phyloP scores from a whole-genome alignment of 1,140 invertebrate genomes.

The Trichonephila inaurata region DNA sequence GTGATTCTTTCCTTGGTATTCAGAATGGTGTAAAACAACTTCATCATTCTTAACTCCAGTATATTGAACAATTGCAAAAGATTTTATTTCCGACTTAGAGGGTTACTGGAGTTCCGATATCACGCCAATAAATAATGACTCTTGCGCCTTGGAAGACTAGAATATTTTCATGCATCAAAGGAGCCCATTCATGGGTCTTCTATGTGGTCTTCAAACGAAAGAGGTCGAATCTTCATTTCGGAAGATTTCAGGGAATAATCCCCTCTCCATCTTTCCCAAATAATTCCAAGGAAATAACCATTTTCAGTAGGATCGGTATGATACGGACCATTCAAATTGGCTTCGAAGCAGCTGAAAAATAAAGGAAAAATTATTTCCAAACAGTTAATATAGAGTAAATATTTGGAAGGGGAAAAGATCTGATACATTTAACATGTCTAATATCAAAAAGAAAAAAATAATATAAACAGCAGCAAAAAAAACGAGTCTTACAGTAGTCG shows the following conservation, averaged over 20 bases:
- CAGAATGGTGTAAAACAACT: not conserved
- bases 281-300: conserved; percentile 88
- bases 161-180: conserved; percentile 1
- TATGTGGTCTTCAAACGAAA: conserved; percentile 72
- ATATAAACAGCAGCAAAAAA: not conserved
- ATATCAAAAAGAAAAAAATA: not conserved
- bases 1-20: not conserved
- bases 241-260: conserved; percentile 86
- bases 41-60: not conserved
- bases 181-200: conserved; percentile 60
- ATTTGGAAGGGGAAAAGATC: not conserved
- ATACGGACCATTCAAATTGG: conserved; percentile 95
- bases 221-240: conserved; percentile 88
- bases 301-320: conserved; percentile 85
- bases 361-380: not conserved
- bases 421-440: not conserved
- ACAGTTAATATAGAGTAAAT: no score
- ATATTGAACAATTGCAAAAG: not conserved
- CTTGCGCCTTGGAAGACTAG: conserved; percentile 64
- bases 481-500: not conserved
- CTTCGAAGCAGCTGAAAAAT: conserved; percentile 84
- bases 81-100: not conserved
- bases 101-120: not conserved
- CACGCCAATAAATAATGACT: conserved; percentile 27
- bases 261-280: conserved; percentile 92